Conservation (phyloP, 2,113 vertebrate species). For the Ascaphus truei region DNA sequence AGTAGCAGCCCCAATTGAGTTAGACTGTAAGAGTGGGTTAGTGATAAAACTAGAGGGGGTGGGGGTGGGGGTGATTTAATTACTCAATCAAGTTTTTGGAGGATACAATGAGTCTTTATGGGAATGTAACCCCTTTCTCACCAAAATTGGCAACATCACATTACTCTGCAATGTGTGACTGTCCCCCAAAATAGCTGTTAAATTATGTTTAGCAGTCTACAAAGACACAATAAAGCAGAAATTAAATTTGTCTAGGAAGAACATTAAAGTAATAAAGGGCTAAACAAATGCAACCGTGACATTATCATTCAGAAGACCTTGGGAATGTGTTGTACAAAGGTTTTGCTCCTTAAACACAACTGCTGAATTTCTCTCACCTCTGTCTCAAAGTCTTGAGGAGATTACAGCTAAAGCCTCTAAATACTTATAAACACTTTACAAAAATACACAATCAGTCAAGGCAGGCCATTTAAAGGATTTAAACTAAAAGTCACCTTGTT, state of each 20-base stretch:
- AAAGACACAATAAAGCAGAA: no score
- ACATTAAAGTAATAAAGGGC: not conserved
- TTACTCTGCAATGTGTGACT: no score
- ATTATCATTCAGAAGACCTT: constrained; percentile 31
- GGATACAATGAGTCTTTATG: no score
- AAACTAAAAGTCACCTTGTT: constrained; percentile 32
- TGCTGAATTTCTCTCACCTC: not conserved
- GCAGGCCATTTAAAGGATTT: constrained; percentile 33
- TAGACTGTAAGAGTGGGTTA: no score
- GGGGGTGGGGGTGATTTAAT: no score
- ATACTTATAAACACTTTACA: constrained; percentile 31
- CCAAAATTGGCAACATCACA: no score
- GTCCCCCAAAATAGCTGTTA: no score
- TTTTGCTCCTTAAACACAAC: not conserved
- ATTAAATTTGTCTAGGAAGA: not conserved
- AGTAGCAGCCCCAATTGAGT: no score
- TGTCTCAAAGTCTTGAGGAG: constrained; percentile 13
- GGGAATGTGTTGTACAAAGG: not conserved
- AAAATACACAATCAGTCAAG: constrained; percentile 20
- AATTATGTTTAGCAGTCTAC: no score
- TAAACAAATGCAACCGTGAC: not conserved
- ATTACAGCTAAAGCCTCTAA: constrained; percentile 32
- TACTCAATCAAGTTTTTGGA: no score
- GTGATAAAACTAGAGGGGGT: no score
- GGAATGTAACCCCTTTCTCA: no score